A percentile compares a stretch with the other conserved stretches of the same genome.
Evolutionary conservation across 2,113 vertebrate species (phyloP).

Genomic region (Hippolais icterina): DNA sequence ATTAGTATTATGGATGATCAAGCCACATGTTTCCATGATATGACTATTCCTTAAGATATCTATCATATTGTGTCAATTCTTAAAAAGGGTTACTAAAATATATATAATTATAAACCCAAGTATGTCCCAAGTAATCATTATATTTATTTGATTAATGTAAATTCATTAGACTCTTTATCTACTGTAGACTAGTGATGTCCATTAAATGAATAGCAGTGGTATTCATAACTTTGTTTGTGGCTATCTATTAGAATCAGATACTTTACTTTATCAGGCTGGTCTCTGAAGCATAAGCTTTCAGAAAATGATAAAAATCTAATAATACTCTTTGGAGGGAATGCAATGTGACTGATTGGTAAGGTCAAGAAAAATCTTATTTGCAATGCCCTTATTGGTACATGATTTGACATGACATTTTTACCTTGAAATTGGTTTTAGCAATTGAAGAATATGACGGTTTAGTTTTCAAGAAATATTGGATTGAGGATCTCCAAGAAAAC

Average conservation of each 20-base stretch:
- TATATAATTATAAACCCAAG: constrained; percentile 22
- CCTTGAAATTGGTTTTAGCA: constrained; percentile 79
- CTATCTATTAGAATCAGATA: constrained; percentile 71
- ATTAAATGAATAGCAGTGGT: constrained; percentile 76
- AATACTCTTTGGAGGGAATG: constrained; percentile 75
- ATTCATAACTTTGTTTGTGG: constrained; percentile 78
- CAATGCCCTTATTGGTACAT: constrained; percentile 77
- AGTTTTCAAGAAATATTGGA: constrained; percentile 78
- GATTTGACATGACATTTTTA: constrained; percentile 82
- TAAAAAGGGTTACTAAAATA: not conserved
- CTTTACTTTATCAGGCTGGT: constrained; percentile 72
- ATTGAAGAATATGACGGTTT: constrained; percentile 76
- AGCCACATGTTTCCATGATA: not conserved
- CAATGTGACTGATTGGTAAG: constrained; percentile 80
- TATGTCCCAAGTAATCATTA: constrained; percentile 18
- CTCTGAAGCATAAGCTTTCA: constrained; percentile 72
- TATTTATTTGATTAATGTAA: constrained; percentile 71
- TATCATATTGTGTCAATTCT: not conserved
- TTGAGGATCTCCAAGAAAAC: constrained; percentile 71
- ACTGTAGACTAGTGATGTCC: constrained; percentile 61
- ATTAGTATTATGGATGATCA: not conserved
- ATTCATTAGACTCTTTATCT: constrained; percentile 68
- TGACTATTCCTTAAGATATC: not conserved
- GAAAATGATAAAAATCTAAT: constrained; percentile 83
- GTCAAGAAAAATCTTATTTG: constrained; percentile 82